Conservation (phyloP, 2,888 invertebrate species). For the Herminia tarsipennalis region DNA sequence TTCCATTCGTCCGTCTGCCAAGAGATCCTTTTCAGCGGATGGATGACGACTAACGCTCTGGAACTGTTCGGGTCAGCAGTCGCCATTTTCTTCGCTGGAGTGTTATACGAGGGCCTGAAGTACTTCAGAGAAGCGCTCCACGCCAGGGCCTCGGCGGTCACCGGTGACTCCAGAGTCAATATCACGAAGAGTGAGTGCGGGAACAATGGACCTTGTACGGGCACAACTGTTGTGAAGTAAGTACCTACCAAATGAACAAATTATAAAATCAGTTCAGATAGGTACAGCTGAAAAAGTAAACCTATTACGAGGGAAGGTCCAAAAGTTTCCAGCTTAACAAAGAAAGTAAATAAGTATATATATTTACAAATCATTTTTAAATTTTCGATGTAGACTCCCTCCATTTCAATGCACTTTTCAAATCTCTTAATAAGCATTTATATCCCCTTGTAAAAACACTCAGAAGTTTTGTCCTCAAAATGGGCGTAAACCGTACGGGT, state of each 20-base stretch:
- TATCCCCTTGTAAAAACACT: too few species aligned
- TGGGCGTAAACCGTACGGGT: too few species aligned
- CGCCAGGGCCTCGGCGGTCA: slow-evolving; percentile 55
- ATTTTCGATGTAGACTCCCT: too few species aligned
- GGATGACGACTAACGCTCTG: slow-evolving; percentile 90
- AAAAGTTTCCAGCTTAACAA: too few species aligned
- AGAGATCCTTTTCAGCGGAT: slow-evolving; percentile 92
- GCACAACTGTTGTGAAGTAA: slow-evolving; percentile 75
- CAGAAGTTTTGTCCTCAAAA: too few species aligned
- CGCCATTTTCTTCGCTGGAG: slow-evolving; percentile 94
- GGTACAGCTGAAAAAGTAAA: too few species aligned
- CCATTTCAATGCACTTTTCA: too few species aligned
- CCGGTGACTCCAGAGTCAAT: slow-evolving; percentile 75
- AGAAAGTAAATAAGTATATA: too few species aligned
- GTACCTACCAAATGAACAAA: slow-evolving; percentile 27
- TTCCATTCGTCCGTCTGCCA: slow-evolving; percentile 93
- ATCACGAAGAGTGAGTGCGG: slow-evolving; percentile 82
- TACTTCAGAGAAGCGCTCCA: slow-evolving; percentile 87
- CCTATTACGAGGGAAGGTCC: too few species aligned
- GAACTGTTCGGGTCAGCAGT: slow-evolving; percentile 95
- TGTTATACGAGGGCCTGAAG: slow-evolving; percentile 98
- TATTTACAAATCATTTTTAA: too few species aligned
- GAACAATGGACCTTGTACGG: slow-evolving; percentile 63
- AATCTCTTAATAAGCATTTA: too few species aligned
- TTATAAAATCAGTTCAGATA: too few species aligned